Evolutionary conservation across 2,888 invertebrate genomes (phyloP), one percentile per base, ranked within the genome.

Genomic region (Lochmaea crataegi): DNA sequence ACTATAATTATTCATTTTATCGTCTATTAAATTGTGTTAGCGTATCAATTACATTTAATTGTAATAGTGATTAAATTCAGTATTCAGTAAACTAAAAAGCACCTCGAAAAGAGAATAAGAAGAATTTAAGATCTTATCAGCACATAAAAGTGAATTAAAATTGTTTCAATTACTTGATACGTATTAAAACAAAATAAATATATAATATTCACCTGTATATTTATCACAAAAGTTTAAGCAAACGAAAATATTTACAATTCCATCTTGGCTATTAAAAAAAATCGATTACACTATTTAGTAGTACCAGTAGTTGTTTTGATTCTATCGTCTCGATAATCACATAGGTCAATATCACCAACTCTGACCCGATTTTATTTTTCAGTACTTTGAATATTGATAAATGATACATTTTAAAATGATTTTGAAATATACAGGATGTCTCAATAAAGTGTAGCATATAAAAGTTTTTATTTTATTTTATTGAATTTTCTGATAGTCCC

Each of bases 301-400:
- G 5, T n/a, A n/a, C 6, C 6, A 32, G 6, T 53, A 53, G 16
- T 10, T 1, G 18, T 16, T 9, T 18, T 53, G 16, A 53, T 2
- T 10, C 18, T 53, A 53, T 53, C 53, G 16, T 53, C 9, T 18
- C 18, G 53, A 53, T 53, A 18, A 53, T 53, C 5, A 18, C 53
- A 53, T 18, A 53, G 53, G 53, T 53, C 53, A 53, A 53, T 18
- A 18, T 53, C 53, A 18, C 53, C n/a, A 9, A 53, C 53, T 53
- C 16, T 53, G 53, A 53, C 53, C 53, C 10, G 2, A 2, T 53
- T 53, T 53, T n/a, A n/a, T n/a, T n/a, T n/a, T n/a, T n/a, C n/a
- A n/a, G n/a, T n/a, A n/a, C n/a, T n/a, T n/a, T n/a, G n/a, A n/a
- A n/a, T n/a, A n/a, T n/a, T n/a, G n/a, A n/a, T n/a, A n/a, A n/a